Base-by-base conservation (phyloP, 2,797 vertebrate genomes). In the Cuculus canorus region DNA sequence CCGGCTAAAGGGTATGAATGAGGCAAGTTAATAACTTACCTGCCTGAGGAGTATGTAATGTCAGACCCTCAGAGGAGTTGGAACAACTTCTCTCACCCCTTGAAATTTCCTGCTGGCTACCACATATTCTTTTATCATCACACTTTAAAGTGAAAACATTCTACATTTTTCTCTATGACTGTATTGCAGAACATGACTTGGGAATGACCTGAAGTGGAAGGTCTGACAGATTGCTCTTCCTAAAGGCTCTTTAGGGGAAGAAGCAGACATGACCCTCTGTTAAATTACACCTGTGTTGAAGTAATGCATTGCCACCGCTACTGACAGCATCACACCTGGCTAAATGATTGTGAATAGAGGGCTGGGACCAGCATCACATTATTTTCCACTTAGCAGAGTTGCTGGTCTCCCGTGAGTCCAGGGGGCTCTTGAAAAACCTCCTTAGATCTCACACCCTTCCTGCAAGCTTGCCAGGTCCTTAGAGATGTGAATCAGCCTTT, bases 161-260 rank as follows among this genome's bases (percentile, higher is more conserved):
- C 84, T 57, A 64, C 68, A 35, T 88, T 95, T 82, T 79, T 68
- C 81, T 82, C 60, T 88, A 5, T 63, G 83, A 64, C 78, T 82
- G 27, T 66, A 68, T 70, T 63, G 32, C 59, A 73, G 93, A 92
- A 61, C 70, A 64, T 0, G 53, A 70, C 71, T 94, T 93, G 90
- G 64, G 84, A 93, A 89, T 65, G 65, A 87, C 82, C 86, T 81
- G 71, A 83, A 77, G 35, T 69, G 82, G 84, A 90, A 87, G 78
- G 84, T 91, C 86, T 95, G 78, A 72, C 63, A 68, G 72, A 92
- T 84, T 80, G 60, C 52, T 82, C 92, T 94, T 76, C 57, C 64
- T 39, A 77, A 96, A 84, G 80, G 24, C 53, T 82, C 77, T 91
- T 84, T 27, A 76, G 85, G 92, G 82, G 72, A 86, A 91, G 89